A percentile compares a stretch with the other conserved stretches of the same genome.
Conservation (phyloP, 2,888 invertebrate species). For the Orchestes rusci region DNA sequence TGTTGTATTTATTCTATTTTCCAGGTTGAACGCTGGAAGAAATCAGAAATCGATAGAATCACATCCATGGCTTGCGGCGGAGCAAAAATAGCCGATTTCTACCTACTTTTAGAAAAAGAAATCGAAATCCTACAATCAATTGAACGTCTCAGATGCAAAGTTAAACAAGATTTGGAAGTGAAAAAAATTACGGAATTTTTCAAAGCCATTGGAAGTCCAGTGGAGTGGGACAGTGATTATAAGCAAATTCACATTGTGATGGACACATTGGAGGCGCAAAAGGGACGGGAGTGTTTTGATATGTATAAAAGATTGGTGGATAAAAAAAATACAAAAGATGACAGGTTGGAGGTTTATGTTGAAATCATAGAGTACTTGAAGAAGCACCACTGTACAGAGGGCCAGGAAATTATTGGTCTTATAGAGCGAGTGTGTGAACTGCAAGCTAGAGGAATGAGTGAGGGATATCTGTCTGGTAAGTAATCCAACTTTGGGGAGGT, state of each 20-base stretch:
- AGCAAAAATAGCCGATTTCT: conserved; percentile 63
- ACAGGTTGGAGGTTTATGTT: conserved; percentile 62
- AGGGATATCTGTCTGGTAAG: conserved; percentile 29
- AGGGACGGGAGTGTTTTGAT: conserved; percentile 63
- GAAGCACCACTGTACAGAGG: conserved; percentile 50
- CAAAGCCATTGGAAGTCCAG: conserved; percentile 55
- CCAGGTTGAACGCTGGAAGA: conserved; percentile 56
- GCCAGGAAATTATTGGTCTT: conserved; percentile 54
- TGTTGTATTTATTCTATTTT: too few relatives aligned
- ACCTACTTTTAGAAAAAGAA: conserved; percentile 65
- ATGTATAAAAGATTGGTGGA: conserved; percentile 63
- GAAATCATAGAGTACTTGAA: conserved; percentile 63
- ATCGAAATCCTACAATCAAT: conserved; percentile 62
- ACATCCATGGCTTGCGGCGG: conserved; percentile 58
- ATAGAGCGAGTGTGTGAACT: conserved; percentile 68
- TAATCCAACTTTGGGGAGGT: too few relatives aligned
- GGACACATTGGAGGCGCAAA: conserved; percentile 75
- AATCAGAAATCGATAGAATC: conserved; percentile 56
- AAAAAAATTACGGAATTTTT: conserved; percentile 57
- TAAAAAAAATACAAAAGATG: conserved; percentile 50
- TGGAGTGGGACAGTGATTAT: conserved; percentile 48
- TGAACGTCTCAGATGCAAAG: conserved; percentile 57
- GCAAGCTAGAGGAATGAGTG: conserved; percentile 55
- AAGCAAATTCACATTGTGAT: conserved; percentile 61
- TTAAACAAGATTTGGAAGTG: conserved; percentile 53